These are phyloP conservation scores for Dolichotis patagonum DNA, from an alignment of 2,113 vertebrate species.

Conservation along the genomic window DNA sequence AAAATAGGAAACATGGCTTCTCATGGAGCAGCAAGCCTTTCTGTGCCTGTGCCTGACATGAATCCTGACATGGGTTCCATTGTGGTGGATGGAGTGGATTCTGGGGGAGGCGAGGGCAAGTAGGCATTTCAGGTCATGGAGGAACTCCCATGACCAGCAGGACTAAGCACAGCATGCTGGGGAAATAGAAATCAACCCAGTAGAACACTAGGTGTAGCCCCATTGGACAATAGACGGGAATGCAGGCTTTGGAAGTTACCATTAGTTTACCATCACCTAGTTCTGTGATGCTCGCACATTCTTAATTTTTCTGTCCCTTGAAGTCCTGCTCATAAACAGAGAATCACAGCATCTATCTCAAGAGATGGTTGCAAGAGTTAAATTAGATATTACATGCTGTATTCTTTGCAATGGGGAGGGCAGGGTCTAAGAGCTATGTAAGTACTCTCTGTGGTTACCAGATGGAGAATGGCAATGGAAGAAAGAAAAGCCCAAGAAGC, in stretches of 20 bases:
- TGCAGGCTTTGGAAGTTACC: no score
- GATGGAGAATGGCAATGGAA: background rate
- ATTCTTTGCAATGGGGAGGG: background rate
- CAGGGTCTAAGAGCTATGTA: background rate
- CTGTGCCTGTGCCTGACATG: fast-evolving
- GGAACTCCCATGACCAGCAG: background rate
- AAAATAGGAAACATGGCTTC: background rate
- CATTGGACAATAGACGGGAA: background rate
- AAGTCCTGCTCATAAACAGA: background rate
- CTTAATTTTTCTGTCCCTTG: background rate
- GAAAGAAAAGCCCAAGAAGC: background rate
- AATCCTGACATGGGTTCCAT: background rate
- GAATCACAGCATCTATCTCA: background rate
- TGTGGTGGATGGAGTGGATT: background rate
- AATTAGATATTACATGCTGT: background rate
- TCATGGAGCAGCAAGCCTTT: background rate
- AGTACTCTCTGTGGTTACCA: background rate
- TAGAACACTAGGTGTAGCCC: background rate
- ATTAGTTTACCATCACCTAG: background rate
- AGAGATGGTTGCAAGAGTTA: background rate
- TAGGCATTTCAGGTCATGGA: background rate
- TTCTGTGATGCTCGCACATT: background rate
- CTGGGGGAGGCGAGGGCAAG: background rate
- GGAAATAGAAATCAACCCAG: background rate
- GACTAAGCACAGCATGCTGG: background rate